A percentile compares a stretch with the other conserved stretches of the same genome.
Conservation (phyloP, 2,888 invertebrate genomes). For the Sepiola atlantica region DNA sequence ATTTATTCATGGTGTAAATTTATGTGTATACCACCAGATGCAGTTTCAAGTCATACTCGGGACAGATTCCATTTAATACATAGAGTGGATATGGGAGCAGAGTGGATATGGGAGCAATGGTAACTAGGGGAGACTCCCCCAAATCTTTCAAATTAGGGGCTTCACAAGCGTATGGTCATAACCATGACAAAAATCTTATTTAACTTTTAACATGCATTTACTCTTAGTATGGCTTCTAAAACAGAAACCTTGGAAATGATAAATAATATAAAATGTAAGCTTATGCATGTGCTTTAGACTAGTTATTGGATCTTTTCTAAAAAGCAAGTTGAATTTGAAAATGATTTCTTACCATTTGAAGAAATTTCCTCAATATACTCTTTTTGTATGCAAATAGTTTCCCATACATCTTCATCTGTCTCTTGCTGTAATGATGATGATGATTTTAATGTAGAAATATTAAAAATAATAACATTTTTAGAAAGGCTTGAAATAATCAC, state of each 20-base stretch:
- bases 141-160: no score
- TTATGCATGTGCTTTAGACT: neutral
- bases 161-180: no score
- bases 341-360: slow-evolving; percentile 36
- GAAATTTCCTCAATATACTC: slow-evolving; percentile 21
- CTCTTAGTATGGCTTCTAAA: neutral
- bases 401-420: slow-evolving; percentile 37
- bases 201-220: no score
- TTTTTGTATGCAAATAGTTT: slow-evolving; percentile 24
- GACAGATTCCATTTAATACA: no score
- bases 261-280: neutral
- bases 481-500: neutral
- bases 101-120: no score
- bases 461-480: neutral
- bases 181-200: no score
- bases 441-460: neutral
- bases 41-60: no score
- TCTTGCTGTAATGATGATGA: slow-evolving; percentile 32
- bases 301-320: neutral
- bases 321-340: neutral
- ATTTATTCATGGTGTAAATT: no score
- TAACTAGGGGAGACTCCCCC: no score
- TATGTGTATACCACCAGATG: no score
- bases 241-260: neutral
- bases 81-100: no score